These are phyloP conservation scores for Camarhynchus parvulus DNA, from an alignment of 2,113 vertebrate genomes.

Conservation along the genomic window DNA sequence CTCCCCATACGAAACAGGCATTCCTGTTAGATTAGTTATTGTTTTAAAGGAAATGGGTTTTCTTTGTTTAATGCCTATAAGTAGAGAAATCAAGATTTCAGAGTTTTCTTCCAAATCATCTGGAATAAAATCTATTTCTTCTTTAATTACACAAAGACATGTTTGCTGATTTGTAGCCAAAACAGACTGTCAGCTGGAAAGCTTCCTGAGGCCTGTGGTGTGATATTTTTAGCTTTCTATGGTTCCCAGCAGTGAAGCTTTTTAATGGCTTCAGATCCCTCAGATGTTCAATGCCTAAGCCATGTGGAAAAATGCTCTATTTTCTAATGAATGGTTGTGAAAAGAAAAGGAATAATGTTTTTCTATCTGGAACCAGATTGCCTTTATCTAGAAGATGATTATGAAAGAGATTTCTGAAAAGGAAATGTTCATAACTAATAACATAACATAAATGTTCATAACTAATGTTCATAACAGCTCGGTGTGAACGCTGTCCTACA, in stretches of 20 bases:
- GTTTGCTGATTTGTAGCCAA: not conserved
- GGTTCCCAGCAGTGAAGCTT: not conserved
- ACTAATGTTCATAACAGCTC: not conserved
- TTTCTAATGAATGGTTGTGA: not conserved
- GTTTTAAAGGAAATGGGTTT: not conserved
- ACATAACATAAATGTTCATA: not conserved
- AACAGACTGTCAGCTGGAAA: not conserved
- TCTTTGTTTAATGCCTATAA: not conserved
- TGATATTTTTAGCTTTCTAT: not conserved
- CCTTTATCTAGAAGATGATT: not conserved
- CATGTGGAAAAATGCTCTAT: not conserved
- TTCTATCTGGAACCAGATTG: not conserved
- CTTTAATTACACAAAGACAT: not conserved
- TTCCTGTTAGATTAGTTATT: not conserved
- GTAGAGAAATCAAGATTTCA: not conserved
- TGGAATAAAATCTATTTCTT: slow-evolving; percentile 3
- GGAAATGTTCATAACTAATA: not conserved
- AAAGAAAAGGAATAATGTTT: not conserved
- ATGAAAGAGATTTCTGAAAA: not conserved
- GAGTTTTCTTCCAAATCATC: not conserved
- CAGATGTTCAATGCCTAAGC: not conserved
- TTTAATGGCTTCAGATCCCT: not conserved
- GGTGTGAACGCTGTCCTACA: not conserved
- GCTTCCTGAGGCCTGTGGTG: not conserved
- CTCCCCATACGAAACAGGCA: not conserved